A percentile compares a stretch with the other conserved stretches of the same genome.
phyloP scores from a whole-genome alignment of 64 coral and sea anemone genomes.

The Montipora cactus region DNA sequence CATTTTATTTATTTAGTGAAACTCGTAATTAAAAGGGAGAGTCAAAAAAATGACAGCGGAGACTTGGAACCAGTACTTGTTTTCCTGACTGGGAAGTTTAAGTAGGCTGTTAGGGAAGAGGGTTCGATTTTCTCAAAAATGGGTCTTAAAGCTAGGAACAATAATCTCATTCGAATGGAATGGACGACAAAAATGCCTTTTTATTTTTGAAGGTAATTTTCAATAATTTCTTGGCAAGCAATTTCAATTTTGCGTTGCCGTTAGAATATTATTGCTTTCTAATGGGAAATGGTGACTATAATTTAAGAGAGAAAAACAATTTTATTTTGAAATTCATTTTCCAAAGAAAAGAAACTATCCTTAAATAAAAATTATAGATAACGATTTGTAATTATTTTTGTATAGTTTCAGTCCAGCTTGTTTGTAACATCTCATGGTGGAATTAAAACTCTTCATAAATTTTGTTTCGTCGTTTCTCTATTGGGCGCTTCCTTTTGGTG shows the following conservation, averaged over 20 bases:
- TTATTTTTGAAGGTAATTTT: neutral
- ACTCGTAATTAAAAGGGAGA: no score
- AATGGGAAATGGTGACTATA: neutral
- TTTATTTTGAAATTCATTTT: neutral
- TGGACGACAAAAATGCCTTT: neutral
- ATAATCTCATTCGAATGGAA: neutral
- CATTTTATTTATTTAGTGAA: no score
- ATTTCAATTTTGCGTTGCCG: neutral
- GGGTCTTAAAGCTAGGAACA: neutral
- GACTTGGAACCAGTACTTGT: neutral
- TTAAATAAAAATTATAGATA: neutral
- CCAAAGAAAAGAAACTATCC: neutral
- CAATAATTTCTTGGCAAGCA: neutral
- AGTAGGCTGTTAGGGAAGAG: no score
- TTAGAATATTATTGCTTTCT: neutral
- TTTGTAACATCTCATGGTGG: constrained; percentile 26
- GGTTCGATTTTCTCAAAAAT: neutral
- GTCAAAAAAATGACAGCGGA: neutral
- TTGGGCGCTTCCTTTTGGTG: neutral
- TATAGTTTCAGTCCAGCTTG: neutral
- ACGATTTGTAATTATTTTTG: constrained; percentile 33
- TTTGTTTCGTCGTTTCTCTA: constrained; percentile 26
- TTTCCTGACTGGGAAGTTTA: neutral
- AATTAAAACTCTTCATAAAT: constrained; percentile 35
- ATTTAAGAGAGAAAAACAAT: neutral